Evolutionary conservation across 2,113 vertebrate species (phyloP).

Genomic region (human (Homo sapiens)): DNA sequence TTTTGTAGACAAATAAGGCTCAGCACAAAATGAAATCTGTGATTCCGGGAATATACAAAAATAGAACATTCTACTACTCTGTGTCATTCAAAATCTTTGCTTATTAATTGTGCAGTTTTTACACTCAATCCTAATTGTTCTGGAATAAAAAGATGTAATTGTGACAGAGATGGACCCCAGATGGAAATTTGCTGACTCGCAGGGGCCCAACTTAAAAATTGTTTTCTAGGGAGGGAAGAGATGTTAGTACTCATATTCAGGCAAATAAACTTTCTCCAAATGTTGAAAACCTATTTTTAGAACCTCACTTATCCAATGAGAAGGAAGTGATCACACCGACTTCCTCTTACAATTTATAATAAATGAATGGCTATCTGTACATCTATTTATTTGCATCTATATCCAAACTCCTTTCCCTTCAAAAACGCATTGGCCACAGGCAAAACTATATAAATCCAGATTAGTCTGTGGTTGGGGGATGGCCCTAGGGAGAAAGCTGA

Average conservation of each 20-base stretch:
- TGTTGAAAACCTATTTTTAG: neutral
- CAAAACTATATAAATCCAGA: neutral
- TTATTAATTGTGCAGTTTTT: conserved; percentile 77
- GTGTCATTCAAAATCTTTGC: conserved; percentile 65
- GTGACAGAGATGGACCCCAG: conserved; percentile 61
- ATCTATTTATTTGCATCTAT: neutral
- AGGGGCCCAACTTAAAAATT: conserved; percentile 68
- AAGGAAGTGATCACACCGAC: neutral
- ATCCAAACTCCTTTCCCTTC: neutral
- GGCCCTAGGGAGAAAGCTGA: neutral
- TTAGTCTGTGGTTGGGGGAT: neutral
- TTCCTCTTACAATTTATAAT: neutral
- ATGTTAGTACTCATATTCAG: conserved; percentile 51
- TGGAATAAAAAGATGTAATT: conserved; percentile 72
- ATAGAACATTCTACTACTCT: conserved; percentile 72
- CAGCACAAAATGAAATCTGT: conserved; percentile 78
- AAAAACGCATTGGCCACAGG: neutral
- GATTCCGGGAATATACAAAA: conserved; percentile 74
- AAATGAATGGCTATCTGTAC: neutral
- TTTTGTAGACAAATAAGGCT: conserved; percentile 81
- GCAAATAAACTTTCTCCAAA: conserved; percentile 56
- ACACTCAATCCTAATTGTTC: conserved; percentile 70
- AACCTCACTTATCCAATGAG: conserved; percentile 53
- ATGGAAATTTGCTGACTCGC: conserved; percentile 71
- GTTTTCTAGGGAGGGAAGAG: conserved; percentile 41